Base-by-base conservation (phyloP, 2,888 invertebrate genomes). In the Poecilobothrus nobilitatus region DNA sequence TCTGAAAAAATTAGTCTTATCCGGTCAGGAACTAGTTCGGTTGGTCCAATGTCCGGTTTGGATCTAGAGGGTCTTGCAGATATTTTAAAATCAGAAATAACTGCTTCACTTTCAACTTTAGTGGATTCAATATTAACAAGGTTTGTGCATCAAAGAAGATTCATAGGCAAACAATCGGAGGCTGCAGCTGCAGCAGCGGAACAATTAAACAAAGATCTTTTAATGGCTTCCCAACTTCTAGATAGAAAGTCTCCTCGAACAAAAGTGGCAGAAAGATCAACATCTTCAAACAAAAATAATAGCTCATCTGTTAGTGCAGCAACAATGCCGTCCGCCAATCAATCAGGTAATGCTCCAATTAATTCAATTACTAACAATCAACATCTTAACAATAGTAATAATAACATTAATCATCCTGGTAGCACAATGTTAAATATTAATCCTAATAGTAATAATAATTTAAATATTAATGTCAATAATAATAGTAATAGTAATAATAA, bases 11-110 rank as follows among this genome's bases (percentile, higher is more conserved):
- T 92, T 75, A 91, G 89, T 75, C 88, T 92, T 78, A 85, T 92
- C 78, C 86, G 92, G 74, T 89, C 85, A 75, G 89, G 86, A 74
- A 86, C 88, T 34, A 87, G 86, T 70, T 87, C 90, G 9, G 79
- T 89, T 71, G 87, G 86, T 68, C 86, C 89, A 63, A 87, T 88
- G 74, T 87, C 90, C 1, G 91, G 90, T 18, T 87, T 91, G 5
- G 95, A 95, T 77, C 84, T 95, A 9, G 93, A 95, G 79, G 91
- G 91, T 68, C 84, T 97, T 67, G 94, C 95, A n/a, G 94, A 95
- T 77, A 89, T 91, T 68, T 85, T 97, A 7, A 97, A 97, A 83
- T 89, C 88, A 67, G 96, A 97, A 84, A 91, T 97, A 73, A 90
- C 91, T 33, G 87, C 91, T 61, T 92, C 92, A 1, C 82, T 97